Base-by-base conservation (phyloP, 2,888 invertebrate genomes). In the Liposcelis brunnea region DNA sequence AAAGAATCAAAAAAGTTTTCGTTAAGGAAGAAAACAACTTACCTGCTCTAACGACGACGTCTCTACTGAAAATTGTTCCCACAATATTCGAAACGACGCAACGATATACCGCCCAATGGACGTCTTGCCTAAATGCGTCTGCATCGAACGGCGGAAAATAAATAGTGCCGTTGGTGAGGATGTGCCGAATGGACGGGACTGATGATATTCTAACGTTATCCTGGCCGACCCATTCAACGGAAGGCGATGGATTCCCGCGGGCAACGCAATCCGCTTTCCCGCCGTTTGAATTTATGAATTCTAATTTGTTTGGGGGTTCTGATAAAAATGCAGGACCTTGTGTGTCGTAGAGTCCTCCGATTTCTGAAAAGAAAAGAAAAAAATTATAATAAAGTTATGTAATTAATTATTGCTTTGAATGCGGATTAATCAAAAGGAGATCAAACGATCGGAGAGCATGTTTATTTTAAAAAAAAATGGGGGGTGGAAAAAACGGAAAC, bases 111-210 rank as follows among this genome's bases (percentile, higher is more conserved):
- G 70, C 64, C 65, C 70, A 69, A 53, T 71, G 71, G 26, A 71
- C 69, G 55, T 71, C 71, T 57, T 70, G 71, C 42, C 71, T 64
- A 56, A 71, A 71, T 47, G 68, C 66, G 51, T 70, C 69, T 8
- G 69, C 68, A 46, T 68, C 65, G 57, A 72, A 71, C 46, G 67
- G 65, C 10, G 69, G 69, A 55, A 72, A 71, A 54, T 69, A 64
- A 40, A 72, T 59, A 19, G 70, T 68, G 31, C 70, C 69, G 58
- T 71, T 71, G 21, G 65, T 65, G 45, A 68, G 61, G 48, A 69
- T 66, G 54, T 69, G 67, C 31, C 70, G 65, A 50, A 68, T 65
- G 58, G 68, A 58, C 19, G 67, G 66, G 51, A 72, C 68, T 43
- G 67, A 67, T 34, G 63, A 60, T 38, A 71, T 66, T 10, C 66